Evolutionary conservation across 2,113 vertebrate genomes (phyloP).

Genomic region (Haemorhous mexicanus): DNA sequence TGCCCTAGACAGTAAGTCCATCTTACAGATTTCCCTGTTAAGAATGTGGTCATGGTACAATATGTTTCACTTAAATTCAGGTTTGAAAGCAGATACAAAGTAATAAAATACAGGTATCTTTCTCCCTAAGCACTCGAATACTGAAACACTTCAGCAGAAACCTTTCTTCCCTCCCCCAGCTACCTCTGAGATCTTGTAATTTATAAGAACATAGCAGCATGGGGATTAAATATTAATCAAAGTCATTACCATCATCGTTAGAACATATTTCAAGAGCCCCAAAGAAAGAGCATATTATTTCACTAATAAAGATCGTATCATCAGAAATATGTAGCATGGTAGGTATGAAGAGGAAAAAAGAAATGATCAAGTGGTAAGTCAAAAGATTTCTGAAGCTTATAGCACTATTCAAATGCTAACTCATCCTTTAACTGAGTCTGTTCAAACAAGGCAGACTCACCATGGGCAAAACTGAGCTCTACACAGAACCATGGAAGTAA

Average conservation of each 20-base stretch:
- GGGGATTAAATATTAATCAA: constrained; percentile 65
- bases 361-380: constrained; percentile 7
- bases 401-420: not conserved
- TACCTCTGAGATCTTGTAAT: constrained; percentile 39
- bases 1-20: not conserved
- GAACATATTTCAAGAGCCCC: constrained; percentile 44
- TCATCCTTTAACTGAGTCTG: not conserved
- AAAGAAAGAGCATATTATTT: constrained; percentile 44
- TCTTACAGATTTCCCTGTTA: not conserved
- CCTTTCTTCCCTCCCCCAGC: not conserved
- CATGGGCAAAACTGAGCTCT: not conserved
- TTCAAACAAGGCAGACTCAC: not conserved
- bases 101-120: not conserved
- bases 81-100: not conserved
- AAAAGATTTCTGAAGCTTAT: not conserved
- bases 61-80: not conserved
- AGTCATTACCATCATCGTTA: constrained; percentile 34
- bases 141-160: not conserved
- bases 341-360: not conserved
- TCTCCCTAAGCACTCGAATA: not conserved
- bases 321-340: not conserved
- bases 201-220: constrained; percentile 22
- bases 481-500: not conserved
- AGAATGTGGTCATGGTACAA: not conserved
- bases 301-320: constrained; percentile 37